Percentiles rank a stretch among this genome's conserved stretches.
Evolutionary conservation across 2,113 vertebrate species (phyloP).

Genomic region (Erythrolamprus reginae): DNA sequence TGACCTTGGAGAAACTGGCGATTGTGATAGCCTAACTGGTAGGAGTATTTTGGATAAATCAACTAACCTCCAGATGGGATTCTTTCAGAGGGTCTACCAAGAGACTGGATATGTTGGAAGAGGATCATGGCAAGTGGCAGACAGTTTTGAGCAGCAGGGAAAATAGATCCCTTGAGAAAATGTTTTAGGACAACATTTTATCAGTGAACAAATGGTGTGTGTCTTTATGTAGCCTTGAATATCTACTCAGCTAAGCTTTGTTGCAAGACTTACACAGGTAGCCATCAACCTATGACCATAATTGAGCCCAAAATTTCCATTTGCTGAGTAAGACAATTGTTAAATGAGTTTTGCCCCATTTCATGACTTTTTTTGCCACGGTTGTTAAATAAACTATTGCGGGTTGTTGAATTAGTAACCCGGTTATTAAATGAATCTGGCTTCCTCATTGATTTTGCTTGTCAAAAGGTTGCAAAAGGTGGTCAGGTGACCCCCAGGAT

Average conservation of each 20-base stretch:
- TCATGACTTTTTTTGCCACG: not conserved
- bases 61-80: not conserved
- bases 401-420: not conserved
- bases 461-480: not conserved
- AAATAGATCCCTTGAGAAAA: not conserved
- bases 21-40: not conserved
- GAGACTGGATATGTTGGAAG: not conserved
- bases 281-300: not conserved
- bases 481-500: not conserved
- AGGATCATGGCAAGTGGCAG: not conserved
- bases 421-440: not conserved
- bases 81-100: not conserved
- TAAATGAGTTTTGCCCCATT: not conserved
- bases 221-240: too few species aligned
- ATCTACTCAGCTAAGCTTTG: not conserved
- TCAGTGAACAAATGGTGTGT: not conserved
- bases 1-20: conserved; percentile 10
- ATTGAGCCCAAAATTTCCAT: not conserved
- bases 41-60: not conserved
- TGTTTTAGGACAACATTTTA: not conserved
- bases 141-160: not conserved
- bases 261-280: not conserved
- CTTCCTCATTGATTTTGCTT: not conserved
- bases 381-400: not conserved
- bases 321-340: not conserved